A percentile compares a stretch with the other conserved stretches of the same genome.
These are phyloP conservation scores for Andrena minutula DNA, from an alignment of 2,888 invertebrate species.

Conservation along the genomic window DNA sequence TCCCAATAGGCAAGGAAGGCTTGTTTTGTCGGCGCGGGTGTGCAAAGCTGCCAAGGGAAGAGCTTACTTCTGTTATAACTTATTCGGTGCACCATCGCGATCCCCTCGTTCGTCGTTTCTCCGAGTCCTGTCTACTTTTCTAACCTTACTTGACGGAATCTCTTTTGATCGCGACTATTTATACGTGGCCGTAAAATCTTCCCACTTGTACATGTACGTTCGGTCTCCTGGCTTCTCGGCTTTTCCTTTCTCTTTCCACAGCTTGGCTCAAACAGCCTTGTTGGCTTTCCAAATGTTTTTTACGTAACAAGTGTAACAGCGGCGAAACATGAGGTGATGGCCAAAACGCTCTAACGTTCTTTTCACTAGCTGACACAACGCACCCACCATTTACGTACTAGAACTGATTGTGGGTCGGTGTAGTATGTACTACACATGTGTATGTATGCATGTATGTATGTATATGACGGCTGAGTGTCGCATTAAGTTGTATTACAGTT, in stretches of 20 bases:
- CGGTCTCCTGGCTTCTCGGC: conserved; percentile 44
- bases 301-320: too few species aligned
- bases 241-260: conserved; percentile 71
- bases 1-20: too few species aligned
- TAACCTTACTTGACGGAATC: conserved; percentile 71
- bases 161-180: conserved; percentile 76
- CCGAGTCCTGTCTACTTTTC: conserved; percentile 73
- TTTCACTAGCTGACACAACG: not conserved
- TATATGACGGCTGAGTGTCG: not conserved
- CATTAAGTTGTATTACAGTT: not conserved
- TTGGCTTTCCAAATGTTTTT: conserved; percentile 69
- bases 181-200: not conserved
- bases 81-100: conserved; percentile 71
- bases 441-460: not conserved
- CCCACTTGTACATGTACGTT: conserved; percentile 57
- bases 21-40: conserved; percentile 60
- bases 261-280: conserved; percentile 61
- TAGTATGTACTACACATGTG: too few species aligned
- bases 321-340: too few species aligned
- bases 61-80: conserved; percentile 72
- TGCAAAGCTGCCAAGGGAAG: conserved; percentile 65
- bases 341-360: too few species aligned
- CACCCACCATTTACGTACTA: not conserved
- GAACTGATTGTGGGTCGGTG: too few species aligned
- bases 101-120: conserved; percentile 63